A percentile compares a stretch with the other conserved stretches of the same genome.
Evolutionary conservation across 2,797 vertebrate genomes (phyloP).

Genomic region (Aplochiton taeniatus): DNA sequence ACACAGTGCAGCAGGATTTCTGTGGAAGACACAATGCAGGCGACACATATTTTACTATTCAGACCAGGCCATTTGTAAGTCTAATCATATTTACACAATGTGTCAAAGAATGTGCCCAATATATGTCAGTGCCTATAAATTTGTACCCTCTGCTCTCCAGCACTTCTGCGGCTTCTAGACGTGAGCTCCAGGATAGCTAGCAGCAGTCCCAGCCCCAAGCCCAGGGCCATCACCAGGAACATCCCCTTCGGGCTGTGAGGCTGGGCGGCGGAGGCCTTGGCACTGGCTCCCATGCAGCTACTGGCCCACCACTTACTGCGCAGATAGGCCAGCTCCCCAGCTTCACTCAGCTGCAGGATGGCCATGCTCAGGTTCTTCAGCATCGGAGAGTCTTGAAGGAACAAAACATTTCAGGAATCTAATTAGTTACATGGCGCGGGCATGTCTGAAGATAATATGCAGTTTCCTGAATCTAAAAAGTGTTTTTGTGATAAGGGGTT

Average conservation of each 20-base stretch:
- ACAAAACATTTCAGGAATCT: neutral
- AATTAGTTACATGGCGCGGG: neutral
- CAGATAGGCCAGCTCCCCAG: constrained; percentile 81
- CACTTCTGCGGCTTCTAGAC: constrained; percentile 74
- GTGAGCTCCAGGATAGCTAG: constrained; percentile 82
- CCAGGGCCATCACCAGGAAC: constrained; percentile 83
- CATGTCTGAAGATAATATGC: neutral
- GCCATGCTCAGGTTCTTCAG: constrained; percentile 83
- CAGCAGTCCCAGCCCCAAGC: constrained; percentile 76
- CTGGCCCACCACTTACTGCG: constrained; percentile 89
- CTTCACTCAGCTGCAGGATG: constrained; percentile 82
- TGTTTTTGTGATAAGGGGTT: neutral
- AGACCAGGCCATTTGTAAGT: neutral
- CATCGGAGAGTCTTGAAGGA: constrained; percentile 74
- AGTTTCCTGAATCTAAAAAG: too few relatives aligned
- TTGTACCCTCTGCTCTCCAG: constrained; percentile 76
- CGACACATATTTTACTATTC: neutral
- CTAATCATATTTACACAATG: constrained; percentile 2
- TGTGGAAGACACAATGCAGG: constrained; percentile 52
- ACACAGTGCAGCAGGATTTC: constrained; percentile 85
- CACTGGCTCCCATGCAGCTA: constrained; percentile 72
- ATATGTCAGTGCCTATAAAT: constrained; percentile 7
- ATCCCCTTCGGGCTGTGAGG: constrained; percentile 81
- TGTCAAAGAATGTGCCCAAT: too few relatives aligned
- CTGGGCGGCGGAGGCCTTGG: constrained; percentile 66